phyloP scores from a whole-genome alignment of 2,797 vertebrate species.

The Falco naumanni region DNA sequence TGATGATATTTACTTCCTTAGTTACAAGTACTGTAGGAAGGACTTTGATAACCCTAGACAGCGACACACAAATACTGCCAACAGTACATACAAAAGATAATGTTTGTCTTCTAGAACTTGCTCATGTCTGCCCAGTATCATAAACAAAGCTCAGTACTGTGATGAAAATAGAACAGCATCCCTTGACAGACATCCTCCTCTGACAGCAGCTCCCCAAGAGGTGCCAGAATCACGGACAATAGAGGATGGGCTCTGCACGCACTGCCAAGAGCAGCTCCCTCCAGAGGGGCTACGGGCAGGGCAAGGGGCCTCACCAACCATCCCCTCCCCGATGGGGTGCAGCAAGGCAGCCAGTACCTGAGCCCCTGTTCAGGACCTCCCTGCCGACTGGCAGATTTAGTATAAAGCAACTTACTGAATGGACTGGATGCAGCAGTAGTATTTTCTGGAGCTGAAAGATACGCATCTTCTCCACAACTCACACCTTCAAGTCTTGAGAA shows the following conservation, averaged over 20 bases:
- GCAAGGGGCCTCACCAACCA: neutral
- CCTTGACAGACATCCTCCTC: neutral
- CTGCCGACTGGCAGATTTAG: rapidly evolving
- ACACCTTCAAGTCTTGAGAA: neutral
- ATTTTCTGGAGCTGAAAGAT: neutral
- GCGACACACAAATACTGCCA: neutral
- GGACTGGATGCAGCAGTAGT: neutral
- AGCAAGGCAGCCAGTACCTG: neutral
- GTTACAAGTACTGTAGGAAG: neutral
- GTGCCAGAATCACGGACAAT: rapidly evolving
- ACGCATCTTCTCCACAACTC: neutral
- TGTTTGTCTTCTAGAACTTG: neutral
- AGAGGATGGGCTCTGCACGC: neutral
- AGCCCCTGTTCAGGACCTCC: neutral
- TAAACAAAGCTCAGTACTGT: neutral
- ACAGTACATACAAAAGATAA: neutral
- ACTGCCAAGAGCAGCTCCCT: neutral
- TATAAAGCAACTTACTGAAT: neutral
- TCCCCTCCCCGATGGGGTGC: too few relatives aligned
- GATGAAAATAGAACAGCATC: neutral
- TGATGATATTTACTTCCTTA: neutral
- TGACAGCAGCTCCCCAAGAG: neutral
- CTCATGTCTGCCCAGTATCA: rapidly evolving
- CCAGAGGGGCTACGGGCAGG: too few relatives aligned
- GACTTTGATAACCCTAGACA: neutral